Evolutionary conservation across 2,888 invertebrate species (phyloP).

Genomic region (Gymnoscelis rufifasciata): DNA sequence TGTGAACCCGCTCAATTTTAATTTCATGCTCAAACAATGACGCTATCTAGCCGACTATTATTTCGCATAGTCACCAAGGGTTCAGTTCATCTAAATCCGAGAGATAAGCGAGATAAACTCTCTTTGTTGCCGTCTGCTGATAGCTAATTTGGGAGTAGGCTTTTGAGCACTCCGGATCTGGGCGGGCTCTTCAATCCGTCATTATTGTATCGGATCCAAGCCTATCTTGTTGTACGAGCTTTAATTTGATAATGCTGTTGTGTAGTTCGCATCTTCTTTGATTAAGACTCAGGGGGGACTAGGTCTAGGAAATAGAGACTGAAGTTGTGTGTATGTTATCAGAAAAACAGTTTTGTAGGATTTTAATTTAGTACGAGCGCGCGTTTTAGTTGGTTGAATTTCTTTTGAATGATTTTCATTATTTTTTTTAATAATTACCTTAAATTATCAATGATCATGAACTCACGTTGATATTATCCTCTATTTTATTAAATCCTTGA

Average conservation of each 20-base stretch:
- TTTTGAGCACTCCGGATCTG: no score
- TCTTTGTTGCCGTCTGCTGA: conserved; percentile 69
- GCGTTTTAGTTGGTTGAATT: no score
- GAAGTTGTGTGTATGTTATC: no score
- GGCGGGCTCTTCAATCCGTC: conserved; percentile 39
- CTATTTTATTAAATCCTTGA: no score
- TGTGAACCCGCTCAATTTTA: conserved; percentile 79
- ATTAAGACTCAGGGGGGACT: no score
- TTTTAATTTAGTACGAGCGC: no score
- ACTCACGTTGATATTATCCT: no score
- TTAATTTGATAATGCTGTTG: conserved; percentile 50
- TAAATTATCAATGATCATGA: no score
- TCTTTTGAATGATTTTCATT: no score
- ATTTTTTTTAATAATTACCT: no score
- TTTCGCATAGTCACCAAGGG: conserved; percentile 74
- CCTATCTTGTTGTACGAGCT: conserved; percentile 50
- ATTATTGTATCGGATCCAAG: conserved; percentile 57
- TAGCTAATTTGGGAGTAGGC: conserved; percentile 68
- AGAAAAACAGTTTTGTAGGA: no score
- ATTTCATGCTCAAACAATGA: conserved; percentile 80
- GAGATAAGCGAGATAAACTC: conserved; percentile 73
- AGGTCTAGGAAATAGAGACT: no score
- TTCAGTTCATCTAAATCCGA: conserved; percentile 75
- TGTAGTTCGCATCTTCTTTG: conserved; percentile 35
- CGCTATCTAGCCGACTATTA: conserved; percentile 76